Base-by-base conservation (phyloP, 2,113 vertebrate genomes). In the Pteronura brasiliensis region DNA sequence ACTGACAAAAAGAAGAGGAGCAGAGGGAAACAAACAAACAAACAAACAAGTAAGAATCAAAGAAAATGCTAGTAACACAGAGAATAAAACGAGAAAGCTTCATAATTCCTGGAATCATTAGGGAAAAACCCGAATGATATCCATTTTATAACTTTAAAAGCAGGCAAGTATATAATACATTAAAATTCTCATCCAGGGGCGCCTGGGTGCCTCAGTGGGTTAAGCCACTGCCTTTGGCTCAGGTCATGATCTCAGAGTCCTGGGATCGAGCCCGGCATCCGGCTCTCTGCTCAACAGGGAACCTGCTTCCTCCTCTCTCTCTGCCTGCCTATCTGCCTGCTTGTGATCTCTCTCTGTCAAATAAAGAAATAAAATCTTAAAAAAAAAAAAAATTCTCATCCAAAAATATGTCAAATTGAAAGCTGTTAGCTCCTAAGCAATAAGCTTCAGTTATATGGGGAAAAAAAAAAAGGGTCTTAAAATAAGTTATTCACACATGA, bases 381-480 rank as follows among this genome's bases (percentile, higher is more conserved):
- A n/a, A n/a, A n/a, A n/a, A n/a, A n/a, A n/a, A n/a, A 49, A 74
- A 52, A 94, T 42, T 47, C 81, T 80, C 15, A 80, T 25, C 11
- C 21, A 57, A 88, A 77, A 74, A 39, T 67, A 8, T 21, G 23
- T 18, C 31, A 65, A 80, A 80, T n/a, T 67, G n/a, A 59, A 55
- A 90, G n/a, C 1, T 42, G 1, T 8, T 88, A 20, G 4, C 11
- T 76, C 9, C 80, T 61, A 74, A 84, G 34, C 42, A 87, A 21
- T 72, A 63, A 74, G 29, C 39, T 65, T 94, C 10, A 67, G 15
- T 8, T 65, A 57, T 6, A 39, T 18, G 47, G 4, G 18, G 4
- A 44, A 96, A 96, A 47, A 59, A n/a, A n/a, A n/a, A n/a, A 80
- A 63, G 7, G 69, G 88, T 88, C 18, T 85, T 85, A 69, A 92